Percentiles rank a stretch among this genome's conserved stretches.
Evolutionary conservation across 1,140 invertebrate genomes (phyloP).

Genomic region (Bombus picipes): DNA sequence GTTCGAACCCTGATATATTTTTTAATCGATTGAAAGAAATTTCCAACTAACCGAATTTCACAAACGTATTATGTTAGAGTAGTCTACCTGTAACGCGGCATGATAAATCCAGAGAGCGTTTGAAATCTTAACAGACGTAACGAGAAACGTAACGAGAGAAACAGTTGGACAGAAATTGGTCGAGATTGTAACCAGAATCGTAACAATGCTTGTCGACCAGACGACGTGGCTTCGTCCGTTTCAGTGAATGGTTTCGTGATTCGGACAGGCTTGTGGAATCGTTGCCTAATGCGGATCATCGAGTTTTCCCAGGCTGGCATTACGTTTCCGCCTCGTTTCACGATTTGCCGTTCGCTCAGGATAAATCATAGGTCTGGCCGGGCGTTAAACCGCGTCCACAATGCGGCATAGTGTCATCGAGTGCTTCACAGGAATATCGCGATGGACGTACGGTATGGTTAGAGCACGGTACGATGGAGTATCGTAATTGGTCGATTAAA

Average conservation of each 20-base stretch:
- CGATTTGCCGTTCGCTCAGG: slow-evolving; percentile 15
- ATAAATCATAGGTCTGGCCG: slow-evolving; percentile 55
- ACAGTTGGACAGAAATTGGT: not conserved
- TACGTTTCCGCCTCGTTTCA: slow-evolving; percentile 38
- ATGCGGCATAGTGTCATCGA: slow-evolving; percentile 33
- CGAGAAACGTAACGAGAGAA: not conserved
- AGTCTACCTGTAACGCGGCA: not conserved
- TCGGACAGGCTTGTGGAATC: slow-evolving; percentile 44
- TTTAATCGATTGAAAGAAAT: not conserved
- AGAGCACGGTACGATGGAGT: not conserved
- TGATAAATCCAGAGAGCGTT: not conserved
- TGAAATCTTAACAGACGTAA: not conserved
- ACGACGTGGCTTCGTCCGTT: slow-evolving; percentile 42
- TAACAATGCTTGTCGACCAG: slow-evolving; percentile 17
- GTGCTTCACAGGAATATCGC: slow-evolving; percentile 19
- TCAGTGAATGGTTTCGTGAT: slow-evolving; percentile 40
- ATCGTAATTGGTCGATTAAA: slow-evolving; percentile 66
- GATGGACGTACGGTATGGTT: not conserved
- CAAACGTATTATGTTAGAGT: no score
- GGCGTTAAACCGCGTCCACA: slow-evolving; percentile 52
- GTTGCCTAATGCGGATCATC: slow-evolving; percentile 62
- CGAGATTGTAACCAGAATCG: not conserved
- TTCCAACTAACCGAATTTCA: not conserved
- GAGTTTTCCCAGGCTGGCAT: slow-evolving; percentile 52
- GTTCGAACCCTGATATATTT: no score